Percentiles rank a stretch among this genome's conserved stretches.
Conservation (phyloP, 2,888 invertebrate genomes). For the Leptopilina drosophilae region DNA sequence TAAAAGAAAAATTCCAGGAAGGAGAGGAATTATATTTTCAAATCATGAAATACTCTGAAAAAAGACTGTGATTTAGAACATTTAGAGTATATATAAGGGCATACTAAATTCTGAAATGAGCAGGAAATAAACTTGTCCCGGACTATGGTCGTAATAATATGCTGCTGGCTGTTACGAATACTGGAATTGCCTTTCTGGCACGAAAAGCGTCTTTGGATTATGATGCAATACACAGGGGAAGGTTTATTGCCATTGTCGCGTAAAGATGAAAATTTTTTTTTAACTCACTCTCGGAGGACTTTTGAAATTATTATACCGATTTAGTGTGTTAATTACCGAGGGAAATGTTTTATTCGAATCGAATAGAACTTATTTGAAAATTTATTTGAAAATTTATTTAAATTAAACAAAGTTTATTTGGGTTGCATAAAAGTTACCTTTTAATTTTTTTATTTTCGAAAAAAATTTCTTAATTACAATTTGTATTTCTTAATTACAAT, state of each 20-base stretch:
- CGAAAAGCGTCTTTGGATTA: constrained; percentile 63
- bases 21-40: too few relatives aligned
- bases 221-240: constrained; percentile 59
- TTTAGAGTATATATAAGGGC: constrained; percentile 47
- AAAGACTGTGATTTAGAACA: constrained; percentile 53
- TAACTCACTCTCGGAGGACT: neutral
- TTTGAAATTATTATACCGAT: neutral
- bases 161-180: constrained; percentile 63
- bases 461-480: too few relatives aligned
- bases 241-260: constrained; percentile 31
- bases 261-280: constrained; percentile 24
- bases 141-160: constrained; percentile 69
- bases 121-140: constrained; percentile 70
- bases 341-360: too few relatives aligned
- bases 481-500: too few relatives aligned
- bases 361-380: too few relatives aligned
- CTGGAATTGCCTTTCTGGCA: constrained; percentile 65
- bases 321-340: too few relatives aligned
- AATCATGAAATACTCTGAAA: too few relatives aligned
- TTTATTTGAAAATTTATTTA: too few relatives aligned
- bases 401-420: too few relatives aligned
- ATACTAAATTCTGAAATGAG: constrained; percentile 73
- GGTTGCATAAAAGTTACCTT: too few relatives aligned
- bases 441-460: too few relatives aligned
- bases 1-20: too few relatives aligned